These are phyloP conservation scores for Crocodylus rhombifer DNA, from an alignment of 2,797 vertebrate species.

Conservation along the genomic window DNA sequence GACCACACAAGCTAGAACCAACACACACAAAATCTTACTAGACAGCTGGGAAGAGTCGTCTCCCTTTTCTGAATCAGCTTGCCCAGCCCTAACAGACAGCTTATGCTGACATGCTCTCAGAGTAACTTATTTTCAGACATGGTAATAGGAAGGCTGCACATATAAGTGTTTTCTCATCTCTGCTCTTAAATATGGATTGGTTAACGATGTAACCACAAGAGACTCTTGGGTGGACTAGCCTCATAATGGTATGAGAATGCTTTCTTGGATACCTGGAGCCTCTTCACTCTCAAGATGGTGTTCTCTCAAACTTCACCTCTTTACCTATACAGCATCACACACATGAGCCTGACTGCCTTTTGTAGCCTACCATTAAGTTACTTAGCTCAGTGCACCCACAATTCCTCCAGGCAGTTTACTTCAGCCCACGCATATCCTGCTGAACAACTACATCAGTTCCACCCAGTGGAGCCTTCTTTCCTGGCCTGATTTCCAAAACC, in stretches of 20 bases:
- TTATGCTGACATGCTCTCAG: not conserved
- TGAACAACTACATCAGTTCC: not conserved
- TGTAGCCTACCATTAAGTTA: not conserved
- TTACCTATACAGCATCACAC: not conserved
- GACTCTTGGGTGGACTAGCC: not conserved
- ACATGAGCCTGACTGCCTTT: not conserved
- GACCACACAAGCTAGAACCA: not conserved
- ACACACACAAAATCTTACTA: not conserved
- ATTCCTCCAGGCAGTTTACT: not conserved
- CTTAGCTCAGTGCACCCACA: not conserved
- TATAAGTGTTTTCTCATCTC: not conserved
- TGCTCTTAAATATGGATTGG: not conserved
- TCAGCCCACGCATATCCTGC: not conserved
- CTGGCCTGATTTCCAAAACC: not conserved
- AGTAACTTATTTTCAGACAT: not conserved
- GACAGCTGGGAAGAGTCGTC: not conserved
- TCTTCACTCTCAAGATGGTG: not conserved
- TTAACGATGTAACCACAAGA: not conserved
- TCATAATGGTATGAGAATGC: not conserved
- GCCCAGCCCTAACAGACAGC: not conserved
- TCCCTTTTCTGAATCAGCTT: not conserved
- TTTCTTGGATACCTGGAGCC: not conserved
- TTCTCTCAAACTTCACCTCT: not conserved
- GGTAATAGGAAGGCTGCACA: not conserved
- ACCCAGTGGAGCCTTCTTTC: not conserved